Percentiles rank a stretch among this genome's conserved stretches.
phyloP scores from a whole-genome alignment of 2,113 vertebrate species.

The Centrocercus urophasianus region DNA sequence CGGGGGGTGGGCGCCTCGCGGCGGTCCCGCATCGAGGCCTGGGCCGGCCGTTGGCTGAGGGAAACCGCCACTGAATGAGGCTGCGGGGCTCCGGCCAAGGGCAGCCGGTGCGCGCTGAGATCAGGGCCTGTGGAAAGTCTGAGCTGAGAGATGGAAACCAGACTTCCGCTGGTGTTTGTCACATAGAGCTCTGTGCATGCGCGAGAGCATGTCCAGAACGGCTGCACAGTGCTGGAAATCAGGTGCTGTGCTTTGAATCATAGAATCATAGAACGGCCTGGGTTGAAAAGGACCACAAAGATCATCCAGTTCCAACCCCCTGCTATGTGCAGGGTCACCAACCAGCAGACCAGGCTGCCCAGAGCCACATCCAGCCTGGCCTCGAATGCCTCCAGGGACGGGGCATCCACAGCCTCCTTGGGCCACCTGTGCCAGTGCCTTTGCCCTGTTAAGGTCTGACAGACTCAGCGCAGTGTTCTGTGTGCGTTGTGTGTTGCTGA shows the following conservation, averaged over 20 bases:
- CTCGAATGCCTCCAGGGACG: too few species aligned
- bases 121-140: not conserved
- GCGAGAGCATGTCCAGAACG: not conserved
- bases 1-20: not conserved
- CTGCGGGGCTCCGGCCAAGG: not conserved
- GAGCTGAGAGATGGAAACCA: not conserved
- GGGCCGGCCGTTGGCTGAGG: too few species aligned
- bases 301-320: too few species aligned
- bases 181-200: fast-evolving
- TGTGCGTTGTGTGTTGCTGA: not conserved
- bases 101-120: not conserved
- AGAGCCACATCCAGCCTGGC: too few species aligned
- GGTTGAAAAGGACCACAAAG: too few species aligned
- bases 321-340: too few species aligned
- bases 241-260: not conserved
- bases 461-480: not conserved
- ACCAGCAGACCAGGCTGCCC: too few species aligned
- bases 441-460: fast-evolving
- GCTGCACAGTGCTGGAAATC: not conserved
- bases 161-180: not conserved
- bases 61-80: too few species aligned
- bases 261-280: too few species aligned
- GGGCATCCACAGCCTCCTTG: too few species aligned
- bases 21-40: too few species aligned
- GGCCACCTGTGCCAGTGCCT: not conserved